Base-by-base conservation (phyloP, 2,113 vertebrate genomes). In the Xyrauchen texanus region DNA sequence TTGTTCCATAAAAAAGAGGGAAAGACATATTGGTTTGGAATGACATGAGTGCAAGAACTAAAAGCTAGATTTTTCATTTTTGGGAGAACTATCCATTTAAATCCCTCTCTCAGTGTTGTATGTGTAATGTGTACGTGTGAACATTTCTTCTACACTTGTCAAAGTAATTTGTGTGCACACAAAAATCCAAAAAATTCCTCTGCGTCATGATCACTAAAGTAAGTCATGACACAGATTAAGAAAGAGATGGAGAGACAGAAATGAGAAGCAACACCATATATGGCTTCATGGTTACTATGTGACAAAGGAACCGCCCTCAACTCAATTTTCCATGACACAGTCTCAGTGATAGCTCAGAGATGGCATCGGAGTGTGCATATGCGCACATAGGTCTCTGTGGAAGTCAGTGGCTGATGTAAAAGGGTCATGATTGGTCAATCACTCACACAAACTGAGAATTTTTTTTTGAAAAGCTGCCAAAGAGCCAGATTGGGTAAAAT, bases 251-350 rank as follows among this genome's bases (percentile, higher is more conserved):
- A 42, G 57, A 63, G 47, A 65, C 45, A 68, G 11, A 76, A 80
- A 61, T 77, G 72, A 86, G 79, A 88, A 85, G 78, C 71, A 76
- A 34, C 45, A 58, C 90, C 91, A 91, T 91, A 91, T 92, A 91
- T 85, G 90, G 92, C 66, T 91, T 89, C 69, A n/a, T 69, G 66
- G 90, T 92, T 74, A 85, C 92, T 77, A 85, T 86, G 93, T 88
- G 92, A 93, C 93, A 34, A 57, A 84, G 78, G 47, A 85, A 85
- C 85, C 86, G 76, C 88, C 90, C 90, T 90, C 92, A 89, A 85
- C 89, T 88, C 75, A 90, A 91, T 92, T 94, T 95, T 95, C 94
- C 94, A 95, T 95, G 91, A 94, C 93, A 92, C 90, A 79, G 78
- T 70, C 78, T 57, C 76, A 83, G 72, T 34, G 21, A 34, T 85